These are phyloP conservation scores for Rallus crepitans DNA, from an alignment of 2,797 vertebrate genomes.

Conservation along the genomic window DNA sequence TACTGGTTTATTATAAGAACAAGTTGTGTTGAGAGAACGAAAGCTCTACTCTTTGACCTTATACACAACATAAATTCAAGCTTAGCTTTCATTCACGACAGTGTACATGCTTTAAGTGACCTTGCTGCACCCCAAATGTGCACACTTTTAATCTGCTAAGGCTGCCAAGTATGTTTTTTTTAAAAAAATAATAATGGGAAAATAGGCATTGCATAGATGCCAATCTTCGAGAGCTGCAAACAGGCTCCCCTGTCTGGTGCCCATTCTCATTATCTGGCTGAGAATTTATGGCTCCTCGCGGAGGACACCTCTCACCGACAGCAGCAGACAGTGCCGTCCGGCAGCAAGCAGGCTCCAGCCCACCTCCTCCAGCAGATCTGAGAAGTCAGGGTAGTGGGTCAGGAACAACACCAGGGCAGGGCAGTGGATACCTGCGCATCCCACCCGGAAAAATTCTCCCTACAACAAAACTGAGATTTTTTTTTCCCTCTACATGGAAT, in stretches of 20 bases:
- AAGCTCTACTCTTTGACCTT: not conserved
- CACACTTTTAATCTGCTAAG: not conserved
- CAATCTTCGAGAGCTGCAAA: not conserved
- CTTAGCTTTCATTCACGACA: not conserved
- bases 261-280: not conserved
- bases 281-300: not conserved
- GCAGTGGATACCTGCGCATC: not conserved
- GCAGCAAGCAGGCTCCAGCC: not conserved
- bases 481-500: not conserved
- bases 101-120: not conserved
- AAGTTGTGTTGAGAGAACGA: not conserved
- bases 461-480: not conserved
- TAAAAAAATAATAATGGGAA: not conserved
- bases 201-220: not conserved
- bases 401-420: not conserved
- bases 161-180: fast-evolving
- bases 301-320: not conserved
- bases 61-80: not conserved
- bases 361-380: not conserved
- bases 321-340: not conserved
- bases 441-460: not conserved
- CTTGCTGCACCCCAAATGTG: not conserved
- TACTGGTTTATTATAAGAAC: not conserved
- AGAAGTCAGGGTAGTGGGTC: not conserved
- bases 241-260: not conserved